A percentile compares a stretch with the other conserved stretches of the same genome.
Evolutionary conservation across 1,140 invertebrate species (phyloP).

Genomic region (Neodiprion lecontei): DNA sequence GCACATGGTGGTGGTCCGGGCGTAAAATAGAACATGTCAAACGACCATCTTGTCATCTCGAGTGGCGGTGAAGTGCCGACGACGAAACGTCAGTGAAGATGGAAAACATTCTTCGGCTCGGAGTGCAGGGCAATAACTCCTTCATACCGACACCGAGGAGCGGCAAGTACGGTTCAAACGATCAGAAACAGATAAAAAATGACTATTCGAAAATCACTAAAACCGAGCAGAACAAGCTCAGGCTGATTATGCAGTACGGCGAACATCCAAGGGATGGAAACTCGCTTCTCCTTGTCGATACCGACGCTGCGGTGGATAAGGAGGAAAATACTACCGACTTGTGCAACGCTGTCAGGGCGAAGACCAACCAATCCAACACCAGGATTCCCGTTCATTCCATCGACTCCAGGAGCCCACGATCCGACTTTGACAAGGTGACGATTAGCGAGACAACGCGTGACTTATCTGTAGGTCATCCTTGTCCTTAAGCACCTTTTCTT

Average conservation of each 20-base stretch:
- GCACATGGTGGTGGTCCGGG: too few species aligned
- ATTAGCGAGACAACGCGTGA: neutral
- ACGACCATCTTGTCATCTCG: neutral
- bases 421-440: neutral
- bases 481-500: too few species aligned
- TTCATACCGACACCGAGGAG: constrained; percentile 47
- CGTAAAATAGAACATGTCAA: neutral
- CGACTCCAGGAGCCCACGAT: neutral
- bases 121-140: neutral
- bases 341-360: neutral
- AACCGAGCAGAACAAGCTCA: constrained; percentile 50
- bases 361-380: too few species aligned
- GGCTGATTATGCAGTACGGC: constrained; percentile 39
- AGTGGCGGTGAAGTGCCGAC: neutral
- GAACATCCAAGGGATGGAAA: neutral
- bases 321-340: constrained; percentile 23
- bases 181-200: constrained; percentile 30
- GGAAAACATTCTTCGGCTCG: neutral
- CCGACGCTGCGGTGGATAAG: constrained; percentile 32
- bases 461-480: too few species aligned
- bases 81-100: neutral
- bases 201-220: constrained; percentile 41
- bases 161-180: constrained; percentile 24
- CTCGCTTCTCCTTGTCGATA: constrained; percentile 17
- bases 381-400: neutral